Evolutionary conservation across 2,113 vertebrate genomes (phyloP).

Genomic region (Carassius auratus): DNA sequence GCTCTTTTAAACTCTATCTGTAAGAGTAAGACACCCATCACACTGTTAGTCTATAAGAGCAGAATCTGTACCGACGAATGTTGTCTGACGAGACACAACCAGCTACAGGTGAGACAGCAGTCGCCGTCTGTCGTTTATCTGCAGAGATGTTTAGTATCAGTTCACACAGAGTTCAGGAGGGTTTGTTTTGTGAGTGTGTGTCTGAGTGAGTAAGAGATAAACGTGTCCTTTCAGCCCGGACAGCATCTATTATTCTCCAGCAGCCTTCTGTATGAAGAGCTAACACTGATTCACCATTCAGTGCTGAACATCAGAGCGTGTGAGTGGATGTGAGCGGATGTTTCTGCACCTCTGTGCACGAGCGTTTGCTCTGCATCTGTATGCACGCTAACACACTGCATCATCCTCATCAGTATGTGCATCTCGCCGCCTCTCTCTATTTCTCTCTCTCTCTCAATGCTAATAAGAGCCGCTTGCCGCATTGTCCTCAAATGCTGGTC

Average conservation of each 20-base stretch:
- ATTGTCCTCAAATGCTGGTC: constrained; percentile 8
- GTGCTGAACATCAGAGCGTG: neutral
- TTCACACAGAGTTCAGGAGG: neutral
- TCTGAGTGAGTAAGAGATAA: neutral
- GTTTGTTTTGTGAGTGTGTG: constrained; percentile 43
- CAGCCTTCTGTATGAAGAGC: neutral
- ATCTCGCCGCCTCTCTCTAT: constrained; percentile 1
- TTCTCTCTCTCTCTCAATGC: neutral
- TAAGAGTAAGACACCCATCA: neutral
- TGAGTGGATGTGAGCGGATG: neutral
- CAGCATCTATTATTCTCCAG: too few species aligned
- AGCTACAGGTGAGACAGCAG: constrained; percentile 1
- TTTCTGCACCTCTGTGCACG: neutral
- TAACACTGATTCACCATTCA: constrained; percentile 20
- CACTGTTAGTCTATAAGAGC: neutral
- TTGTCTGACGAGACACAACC: neutral
- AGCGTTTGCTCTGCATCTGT: neutral
- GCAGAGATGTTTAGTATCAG: neutral
- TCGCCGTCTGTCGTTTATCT: neutral
- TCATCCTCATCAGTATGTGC: constrained; percentile 24
- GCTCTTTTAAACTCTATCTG: too few species aligned
- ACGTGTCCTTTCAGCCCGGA: neutral
- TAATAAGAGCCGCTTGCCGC: constrained; percentile 20
- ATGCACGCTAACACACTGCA: constrained; percentile 3
- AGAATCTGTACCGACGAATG: neutral